phyloP scores from a whole-genome alignment of 2,113 vertebrate genomes.

The Gasterosteus nipponicus region DNA sequence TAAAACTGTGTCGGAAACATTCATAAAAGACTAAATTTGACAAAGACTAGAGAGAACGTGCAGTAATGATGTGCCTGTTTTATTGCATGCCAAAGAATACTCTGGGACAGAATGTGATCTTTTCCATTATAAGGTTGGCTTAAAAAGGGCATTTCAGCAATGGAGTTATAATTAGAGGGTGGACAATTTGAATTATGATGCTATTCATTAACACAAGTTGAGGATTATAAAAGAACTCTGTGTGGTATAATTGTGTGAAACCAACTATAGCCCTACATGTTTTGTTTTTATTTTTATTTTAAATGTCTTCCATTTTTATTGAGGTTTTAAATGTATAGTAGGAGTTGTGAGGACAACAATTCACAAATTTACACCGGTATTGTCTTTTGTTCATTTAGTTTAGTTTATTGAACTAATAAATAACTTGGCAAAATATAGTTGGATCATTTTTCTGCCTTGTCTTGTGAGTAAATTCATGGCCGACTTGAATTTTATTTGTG shows the following conservation, averaged over 20 bases:
- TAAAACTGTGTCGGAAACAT: background rate
- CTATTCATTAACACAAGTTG: too few species aligned
- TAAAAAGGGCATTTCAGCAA: background rate
- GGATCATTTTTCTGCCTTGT: background rate
- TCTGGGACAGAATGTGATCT: background rate
- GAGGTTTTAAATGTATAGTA: too few species aligned
- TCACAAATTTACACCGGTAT: background rate
- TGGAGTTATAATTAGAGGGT: background rate
- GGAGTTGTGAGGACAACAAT: background rate
- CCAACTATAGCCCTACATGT: background rate
- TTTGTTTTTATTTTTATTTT: background rate
- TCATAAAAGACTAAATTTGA: too few species aligned
- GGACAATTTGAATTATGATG: background rate
- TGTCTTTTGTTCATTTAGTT: background rate
- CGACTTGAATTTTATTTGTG: background rate
- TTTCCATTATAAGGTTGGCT: background rate
- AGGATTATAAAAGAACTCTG: background rate
- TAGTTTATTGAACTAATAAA: background rate
- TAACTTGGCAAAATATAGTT: background rate
- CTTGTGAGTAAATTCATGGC: background rate
- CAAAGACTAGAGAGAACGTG: background rate
- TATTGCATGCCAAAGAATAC: background rate
- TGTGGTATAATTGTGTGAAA: too few species aligned
- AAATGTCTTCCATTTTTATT: background rate
- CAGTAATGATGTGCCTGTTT: background rate